A percentile compares a stretch with the other conserved stretches of the same genome.
Conservation (phyloP, 2,888 invertebrate genomes). For the Drosophila anomelani region DNA sequence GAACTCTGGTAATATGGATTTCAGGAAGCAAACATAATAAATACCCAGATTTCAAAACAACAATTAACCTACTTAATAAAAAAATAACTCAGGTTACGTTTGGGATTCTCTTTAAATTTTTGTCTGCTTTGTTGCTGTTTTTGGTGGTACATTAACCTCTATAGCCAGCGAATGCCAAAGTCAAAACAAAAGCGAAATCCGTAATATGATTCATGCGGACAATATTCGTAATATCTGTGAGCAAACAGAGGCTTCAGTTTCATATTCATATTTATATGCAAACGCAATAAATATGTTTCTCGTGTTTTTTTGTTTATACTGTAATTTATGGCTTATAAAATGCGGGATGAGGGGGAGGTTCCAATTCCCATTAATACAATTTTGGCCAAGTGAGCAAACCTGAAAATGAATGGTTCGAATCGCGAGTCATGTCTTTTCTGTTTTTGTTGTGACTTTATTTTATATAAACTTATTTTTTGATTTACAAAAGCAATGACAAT, state of each 20-base stretch:
- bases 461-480: slow-evolving; percentile 35
- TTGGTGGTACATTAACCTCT: slow-evolving; percentile 41
- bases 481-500: slow-evolving; percentile 41
- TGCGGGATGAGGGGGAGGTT: slow-evolving; percentile 48
- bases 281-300: slow-evolving; percentile 31
- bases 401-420: slow-evolving; percentile 31
- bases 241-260: slow-evolving; percentile 46
- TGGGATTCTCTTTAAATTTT: slow-evolving; percentile 28
- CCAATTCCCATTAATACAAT: slow-evolving; percentile 47
- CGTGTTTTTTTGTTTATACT: slow-evolving; percentile 36
- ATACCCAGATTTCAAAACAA: slow-evolving; percentile 40
- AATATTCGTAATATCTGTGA: slow-evolving; percentile 49
- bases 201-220: slow-evolving; percentile 66
- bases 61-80: slow-evolving; percentile 67
- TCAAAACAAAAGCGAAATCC: slow-evolving; percentile 71
- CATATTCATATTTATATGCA: slow-evolving; percentile 44
- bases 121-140: slow-evolving; percentile 53
- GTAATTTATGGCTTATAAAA: slow-evolving; percentile 65
- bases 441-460: slow-evolving; percentile 20
- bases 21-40: slow-evolving; percentile 6
- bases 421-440: slow-evolving; percentile 2
- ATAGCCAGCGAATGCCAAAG: slow-evolving; percentile 54
- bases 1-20: background rate
- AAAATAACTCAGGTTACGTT: slow-evolving; percentile 53
- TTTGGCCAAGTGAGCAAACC: slow-evolving; percentile 43